Percentiles rank a stretch among this genome's conserved stretches.
Evolutionary conservation across 2,888 invertebrate species (phyloP).

Genomic region (Leucoptera coffeella): DNA sequence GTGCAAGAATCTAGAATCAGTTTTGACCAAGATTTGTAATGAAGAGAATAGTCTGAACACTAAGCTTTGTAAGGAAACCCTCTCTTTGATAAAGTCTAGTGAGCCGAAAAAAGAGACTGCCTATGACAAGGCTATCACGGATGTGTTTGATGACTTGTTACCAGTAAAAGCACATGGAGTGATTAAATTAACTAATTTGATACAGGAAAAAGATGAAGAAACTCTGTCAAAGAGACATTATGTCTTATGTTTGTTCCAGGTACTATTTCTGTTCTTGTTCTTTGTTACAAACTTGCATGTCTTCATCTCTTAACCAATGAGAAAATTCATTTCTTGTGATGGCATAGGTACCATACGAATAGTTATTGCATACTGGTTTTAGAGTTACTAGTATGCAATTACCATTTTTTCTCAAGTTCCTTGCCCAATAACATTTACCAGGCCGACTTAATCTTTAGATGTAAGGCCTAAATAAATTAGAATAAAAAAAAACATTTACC

Average conservation of each 20-base stretch:
- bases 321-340: no score
- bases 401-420: no score
- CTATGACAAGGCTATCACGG: slow-evolving; percentile 58
- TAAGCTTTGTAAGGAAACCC: slow-evolving; percentile 25
- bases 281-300: not conserved
- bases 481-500: no score
- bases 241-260: slow-evolving; percentile 67
- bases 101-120: slow-evolving; percentile 16
- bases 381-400: no score
- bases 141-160: slow-evolving; percentile 63
- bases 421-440: no score
- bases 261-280: slow-evolving; percentile 32
- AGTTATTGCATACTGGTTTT: no score
- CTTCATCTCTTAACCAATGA: no score
- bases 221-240: slow-evolving; percentile 59
- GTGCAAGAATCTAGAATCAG: slow-evolving; percentile 19
- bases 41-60: slow-evolving; percentile 15
- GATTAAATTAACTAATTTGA: slow-evolving; percentile 64
- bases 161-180: slow-evolving; percentile 81
- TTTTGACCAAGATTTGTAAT: slow-evolving; percentile 15
- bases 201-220: slow-evolving; percentile 59
- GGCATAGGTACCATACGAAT: no score
- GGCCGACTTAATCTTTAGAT: no score
- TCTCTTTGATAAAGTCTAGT: slow-evolving; percentile 18
- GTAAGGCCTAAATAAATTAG: no score